Evolutionary conservation across 2,888 invertebrate species (phyloP).

Genomic region (Antheraea yamamai): DNA sequence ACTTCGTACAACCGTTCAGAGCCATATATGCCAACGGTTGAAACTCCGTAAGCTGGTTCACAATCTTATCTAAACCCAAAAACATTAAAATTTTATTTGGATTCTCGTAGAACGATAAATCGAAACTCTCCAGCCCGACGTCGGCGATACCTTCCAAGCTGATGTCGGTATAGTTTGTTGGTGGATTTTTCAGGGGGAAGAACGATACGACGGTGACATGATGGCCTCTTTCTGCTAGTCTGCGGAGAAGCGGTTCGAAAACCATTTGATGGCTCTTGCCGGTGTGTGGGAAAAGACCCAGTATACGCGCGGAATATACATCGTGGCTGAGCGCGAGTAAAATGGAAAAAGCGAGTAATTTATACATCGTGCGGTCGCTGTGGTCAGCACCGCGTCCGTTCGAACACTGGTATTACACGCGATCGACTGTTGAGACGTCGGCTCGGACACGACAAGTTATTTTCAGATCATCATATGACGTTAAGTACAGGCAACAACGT

Average conservation of each 20-base stretch:
- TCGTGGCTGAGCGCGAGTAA: slow-evolving; percentile 45
- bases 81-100: slow-evolving; percentile 41
- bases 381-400: slow-evolving; percentile 35
- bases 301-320: slow-evolving; percentile 69
- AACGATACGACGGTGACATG: slow-evolving; percentile 83
- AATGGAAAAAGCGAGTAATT: slow-evolving; percentile 39
- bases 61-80: slow-evolving; percentile 51
- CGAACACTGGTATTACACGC: slow-evolving; percentile 34
- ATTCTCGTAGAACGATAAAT: slow-evolving; percentile 54
- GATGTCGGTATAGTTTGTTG: slow-evolving; percentile 70
- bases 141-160: slow-evolving; percentile 68
- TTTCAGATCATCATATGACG: slow-evolving; percentile 17
- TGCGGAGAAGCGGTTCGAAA: slow-evolving; percentile 79
- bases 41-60: slow-evolving; percentile 53
- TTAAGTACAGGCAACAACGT: slow-evolving; percentile 8
- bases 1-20: slow-evolving; percentile 58
- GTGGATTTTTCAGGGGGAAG: slow-evolving; percentile 76
- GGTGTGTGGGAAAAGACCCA: slow-evolving; percentile 82
- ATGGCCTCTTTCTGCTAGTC: slow-evolving; percentile 81
- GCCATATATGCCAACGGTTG: slow-evolving; percentile 58
- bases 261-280: slow-evolving; percentile 85
- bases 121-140: slow-evolving; percentile 59
- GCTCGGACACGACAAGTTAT: slow-evolving; percentile 15
- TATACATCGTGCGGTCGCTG: slow-evolving; percentile 52
- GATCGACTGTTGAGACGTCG: slow-evolving; percentile 1